Evolutionary conservation across 2,888 invertebrate species (phyloP), one percentile per base, ranked within the genome.

Genomic region (Drosophila vallismaia): DNA sequence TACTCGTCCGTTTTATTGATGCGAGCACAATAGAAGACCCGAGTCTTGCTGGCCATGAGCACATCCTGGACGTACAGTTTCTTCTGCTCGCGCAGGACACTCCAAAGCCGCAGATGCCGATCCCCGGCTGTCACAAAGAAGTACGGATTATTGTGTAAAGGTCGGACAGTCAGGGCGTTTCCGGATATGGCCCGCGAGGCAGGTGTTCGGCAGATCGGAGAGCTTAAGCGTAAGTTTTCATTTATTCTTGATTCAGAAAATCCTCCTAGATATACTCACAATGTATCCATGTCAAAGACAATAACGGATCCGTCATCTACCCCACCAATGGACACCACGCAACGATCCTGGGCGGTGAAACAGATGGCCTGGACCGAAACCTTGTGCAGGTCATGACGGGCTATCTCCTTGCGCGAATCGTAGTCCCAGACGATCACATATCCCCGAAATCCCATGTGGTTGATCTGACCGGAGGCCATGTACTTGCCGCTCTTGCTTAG

Each of bases 391-490:
- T 96, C 95, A 91, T 98, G 95, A 53, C 94, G 94, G 0, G 94
- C 94, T 33, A 95, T 88, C 69, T 94, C 92, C 33, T 91, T 91
- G 73, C 93, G 94, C 52, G 93, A 93, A 10, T 94, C 93, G 89
- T 95, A 98, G 88, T 97, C 94, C 98, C 98, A 98, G 12, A 98
- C 91, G 75, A 97, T 97, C 0, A 97, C 95, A 62, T 94, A 94
- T 0, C 98, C 95, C 91, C 96, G 96, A 90, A 97, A 98, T 4
- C 98, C 98, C 91, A 97, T 96, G 88, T 97, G 96, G 88, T 96
- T 98, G 40, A 95, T 94, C 92, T 98, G 97, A 0, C 98, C 98
- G 0, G 98, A 97, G 4, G 97, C 98, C 40, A 98, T 92, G 84
- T 94, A 96, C 24, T 94, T 94, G 26, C 98, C 97, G 77, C 94